Evolutionary conservation across 2,797 vertebrate species (phyloP).

Genomic region (Rhyacichthys aspro): DNA sequence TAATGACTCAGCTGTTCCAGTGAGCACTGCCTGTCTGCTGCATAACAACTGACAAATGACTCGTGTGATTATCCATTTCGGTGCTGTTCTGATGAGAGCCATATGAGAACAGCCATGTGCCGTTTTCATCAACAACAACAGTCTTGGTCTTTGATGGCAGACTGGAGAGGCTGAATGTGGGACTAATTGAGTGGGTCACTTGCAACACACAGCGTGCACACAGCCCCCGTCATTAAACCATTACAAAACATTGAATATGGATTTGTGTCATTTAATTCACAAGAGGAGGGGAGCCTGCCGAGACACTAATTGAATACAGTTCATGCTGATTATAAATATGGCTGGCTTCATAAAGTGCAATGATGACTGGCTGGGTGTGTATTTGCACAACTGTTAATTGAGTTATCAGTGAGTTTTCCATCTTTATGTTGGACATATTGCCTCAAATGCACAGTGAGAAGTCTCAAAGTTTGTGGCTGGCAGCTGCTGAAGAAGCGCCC

Average conservation of each 20-base stretch:
- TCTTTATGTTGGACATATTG: not conserved
- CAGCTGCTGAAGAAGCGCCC: not conserved
- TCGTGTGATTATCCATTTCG: constrained; percentile 59
- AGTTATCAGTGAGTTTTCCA: constrained; percentile 27
- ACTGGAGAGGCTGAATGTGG: constrained; percentile 22
- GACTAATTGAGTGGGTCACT: constrained; percentile 68
- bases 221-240: constrained; percentile 69
- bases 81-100: constrained; percentile 18
- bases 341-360: constrained; percentile 35
- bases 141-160: constrained; percentile 28
- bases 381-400: constrained; percentile 26
- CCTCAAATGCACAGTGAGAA: not conserved
- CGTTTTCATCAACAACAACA: constrained; percentile 1
- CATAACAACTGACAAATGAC: constrained; percentile 55
- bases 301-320: constrained; percentile 56
- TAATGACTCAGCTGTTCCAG: constrained; percentile 48
- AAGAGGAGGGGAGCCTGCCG: constrained; percentile 49
- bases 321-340: constrained; percentile 60
- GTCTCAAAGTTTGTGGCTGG: too few relatives aligned
- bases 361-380: constrained; percentile 17
- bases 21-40: constrained; percentile 15
- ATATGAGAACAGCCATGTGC: not conserved
- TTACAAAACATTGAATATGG: constrained; percentile 70
- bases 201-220: constrained; percentile 36
- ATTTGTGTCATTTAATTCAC: constrained; percentile 69